Conservation (phyloP, 2,888 invertebrate genomes). For the Hydroisotoma schaefferi region DNA sequence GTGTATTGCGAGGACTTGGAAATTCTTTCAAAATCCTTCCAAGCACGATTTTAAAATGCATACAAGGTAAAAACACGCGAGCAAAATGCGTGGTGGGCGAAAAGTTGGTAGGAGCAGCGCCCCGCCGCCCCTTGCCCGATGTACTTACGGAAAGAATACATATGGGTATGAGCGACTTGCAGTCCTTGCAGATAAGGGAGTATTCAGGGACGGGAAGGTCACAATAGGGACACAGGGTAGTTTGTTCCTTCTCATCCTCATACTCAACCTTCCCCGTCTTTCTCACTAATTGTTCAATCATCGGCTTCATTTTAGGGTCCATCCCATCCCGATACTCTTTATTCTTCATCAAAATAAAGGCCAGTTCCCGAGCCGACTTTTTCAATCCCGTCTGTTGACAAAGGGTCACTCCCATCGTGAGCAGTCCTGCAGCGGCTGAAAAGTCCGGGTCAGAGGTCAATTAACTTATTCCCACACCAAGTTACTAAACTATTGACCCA, state of each 20-base stretch:
- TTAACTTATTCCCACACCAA: not conserved
- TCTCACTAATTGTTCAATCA: conserved; percentile 4
- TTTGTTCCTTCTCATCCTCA: not conserved
- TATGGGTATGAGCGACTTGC: not conserved
- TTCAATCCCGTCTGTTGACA: conserved; percentile 1
- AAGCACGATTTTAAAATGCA: too few species aligned
- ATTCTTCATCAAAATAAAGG: not conserved
- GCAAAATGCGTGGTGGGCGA: too few species aligned
- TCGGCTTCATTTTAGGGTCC: not conserved
- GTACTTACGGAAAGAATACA: conserved; percentile 10
- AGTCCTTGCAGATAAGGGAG: not conserved
- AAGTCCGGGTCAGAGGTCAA: too few species aligned
- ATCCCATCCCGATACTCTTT: not conserved
- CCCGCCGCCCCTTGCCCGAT: too few species aligned
- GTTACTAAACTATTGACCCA: not conserved
- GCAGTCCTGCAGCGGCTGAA: conserved; percentile 4
- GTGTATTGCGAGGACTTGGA: too few species aligned
- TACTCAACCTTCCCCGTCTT: not conserved
- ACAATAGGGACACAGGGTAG: not conserved
- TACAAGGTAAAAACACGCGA: too few species aligned
- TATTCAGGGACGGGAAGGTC: not conserved
- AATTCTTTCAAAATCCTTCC: too few species aligned
- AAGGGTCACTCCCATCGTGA: not conserved
- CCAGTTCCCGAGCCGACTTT: not conserved
- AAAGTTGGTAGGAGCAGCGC: too few species aligned